Conservation (phyloP, 2,888 invertebrate genomes). For the Saturnia pavonia region DNA sequence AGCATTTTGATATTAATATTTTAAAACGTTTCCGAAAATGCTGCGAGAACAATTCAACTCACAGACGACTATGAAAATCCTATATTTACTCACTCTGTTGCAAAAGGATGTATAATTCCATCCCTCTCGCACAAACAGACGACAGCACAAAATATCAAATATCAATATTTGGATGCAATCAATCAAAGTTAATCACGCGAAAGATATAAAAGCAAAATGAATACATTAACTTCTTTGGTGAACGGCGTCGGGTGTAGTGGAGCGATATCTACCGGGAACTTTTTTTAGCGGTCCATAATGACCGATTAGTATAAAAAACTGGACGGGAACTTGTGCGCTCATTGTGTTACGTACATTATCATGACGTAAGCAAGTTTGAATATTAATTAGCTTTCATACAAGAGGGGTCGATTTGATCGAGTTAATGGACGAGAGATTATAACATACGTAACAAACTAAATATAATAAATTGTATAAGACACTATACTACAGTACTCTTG, state of each 20-base stretch:
- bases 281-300: constrained; percentile 68
- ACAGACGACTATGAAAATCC: constrained; percentile 46
- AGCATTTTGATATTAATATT: constrained; percentile 30
- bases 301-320: constrained; percentile 69
- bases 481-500: not conserved
- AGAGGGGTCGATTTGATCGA: constrained; percentile 29
- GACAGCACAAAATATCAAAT: constrained; percentile 67
- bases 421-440: constrained; percentile 14
- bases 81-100: constrained; percentile 34
- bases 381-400: constrained; percentile 65
- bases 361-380: constrained; percentile 71
- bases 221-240: constrained; percentile 73
- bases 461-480: not conserved
- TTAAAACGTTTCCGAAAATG: constrained; percentile 51
- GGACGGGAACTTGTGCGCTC: constrained; percentile 58
- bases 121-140: constrained; percentile 47
- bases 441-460: constrained; percentile 8
- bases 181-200: constrained; percentile 81
- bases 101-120: constrained; percentile 33
- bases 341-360: constrained; percentile 65
- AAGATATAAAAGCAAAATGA: constrained; percentile 79
- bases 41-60: constrained; percentile 50
- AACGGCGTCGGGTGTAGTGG: constrained; percentile 63
- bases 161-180: constrained; percentile 80
- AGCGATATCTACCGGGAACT: constrained; percentile 54